Evolutionary conservation across 53 echinoderm and acorn worm species (phyloP).

Genomic region (Holothuria scabra): DNA sequence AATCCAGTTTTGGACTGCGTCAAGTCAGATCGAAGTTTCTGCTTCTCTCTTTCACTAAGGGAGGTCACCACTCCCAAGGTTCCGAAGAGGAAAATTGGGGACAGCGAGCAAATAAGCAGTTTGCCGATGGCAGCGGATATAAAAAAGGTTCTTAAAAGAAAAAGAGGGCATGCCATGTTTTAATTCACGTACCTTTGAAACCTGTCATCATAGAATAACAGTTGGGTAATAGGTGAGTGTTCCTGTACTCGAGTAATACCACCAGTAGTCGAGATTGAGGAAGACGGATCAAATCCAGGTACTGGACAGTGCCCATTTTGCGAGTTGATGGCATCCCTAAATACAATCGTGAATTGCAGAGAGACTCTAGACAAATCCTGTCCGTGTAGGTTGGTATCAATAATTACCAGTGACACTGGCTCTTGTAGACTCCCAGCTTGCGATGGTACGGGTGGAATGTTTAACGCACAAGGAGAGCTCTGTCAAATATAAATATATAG

Average conservation of each 20-base stretch:
- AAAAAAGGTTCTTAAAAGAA: too few species aligned
- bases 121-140: too few species aligned
- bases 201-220: background rate
- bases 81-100: too few species aligned
- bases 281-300: background rate
- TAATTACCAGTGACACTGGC: background rate
- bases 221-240: background rate
- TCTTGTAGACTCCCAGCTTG: background rate
- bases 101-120: too few species aligned
- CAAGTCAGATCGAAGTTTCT: too few species aligned
- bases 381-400: conserved; percentile 5
- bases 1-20: too few species aligned
- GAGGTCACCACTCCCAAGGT: too few species aligned
- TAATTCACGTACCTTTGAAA: background rate
- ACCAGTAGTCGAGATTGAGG: background rate
- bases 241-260: background rate
- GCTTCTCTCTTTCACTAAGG: too few species aligned
- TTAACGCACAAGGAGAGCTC: too few species aligned
- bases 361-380: background rate
- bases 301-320: background rate
- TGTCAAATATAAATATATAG: too few species aligned
- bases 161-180: too few species aligned
- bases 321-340: background rate
- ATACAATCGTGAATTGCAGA: background rate
- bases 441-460: background rate